Conservation (phyloP, 2,797 vertebrate species). For the Streptopelia turtur region DNA sequence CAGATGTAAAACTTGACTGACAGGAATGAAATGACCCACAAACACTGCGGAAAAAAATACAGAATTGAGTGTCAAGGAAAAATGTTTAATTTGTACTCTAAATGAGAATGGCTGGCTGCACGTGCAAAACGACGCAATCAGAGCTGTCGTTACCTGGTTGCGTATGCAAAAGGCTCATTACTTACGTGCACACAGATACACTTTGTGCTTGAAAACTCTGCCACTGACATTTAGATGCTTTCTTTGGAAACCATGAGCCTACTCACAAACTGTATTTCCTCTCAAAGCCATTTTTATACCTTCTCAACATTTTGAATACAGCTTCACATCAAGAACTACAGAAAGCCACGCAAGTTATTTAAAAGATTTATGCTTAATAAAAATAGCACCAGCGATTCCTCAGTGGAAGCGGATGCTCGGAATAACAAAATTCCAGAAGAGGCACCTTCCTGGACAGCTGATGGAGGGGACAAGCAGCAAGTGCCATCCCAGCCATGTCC, state of each 20-base stretch:
- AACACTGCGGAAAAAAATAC: background rate
- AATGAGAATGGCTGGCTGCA: background rate
- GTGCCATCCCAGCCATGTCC: background rate
- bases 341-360: background rate
- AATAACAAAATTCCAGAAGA: background rate
- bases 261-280: background rate
- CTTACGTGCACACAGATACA: background rate
- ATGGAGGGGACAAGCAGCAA: background rate
- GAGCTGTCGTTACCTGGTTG: background rate
- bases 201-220: background rate
- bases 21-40: background rate
- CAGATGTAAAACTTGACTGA: background rate
- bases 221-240: background rate
- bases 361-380: background rate
- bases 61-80: background rate
- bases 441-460: background rate
- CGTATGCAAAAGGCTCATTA: background rate
- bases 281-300: background rate
- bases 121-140: background rate
- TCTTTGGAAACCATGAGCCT: background rate
- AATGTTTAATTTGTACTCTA: background rate
- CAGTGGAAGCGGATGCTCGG: background rate
- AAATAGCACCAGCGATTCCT: background rate
- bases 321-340: background rate
- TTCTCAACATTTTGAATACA: background rate